Percentiles rank a stretch among this genome's conserved stretches.
These are phyloP conservation scores for Melanostoma mellinum DNA, from an alignment of 2,888 invertebrate genomes.

Conservation along the genomic window DNA sequence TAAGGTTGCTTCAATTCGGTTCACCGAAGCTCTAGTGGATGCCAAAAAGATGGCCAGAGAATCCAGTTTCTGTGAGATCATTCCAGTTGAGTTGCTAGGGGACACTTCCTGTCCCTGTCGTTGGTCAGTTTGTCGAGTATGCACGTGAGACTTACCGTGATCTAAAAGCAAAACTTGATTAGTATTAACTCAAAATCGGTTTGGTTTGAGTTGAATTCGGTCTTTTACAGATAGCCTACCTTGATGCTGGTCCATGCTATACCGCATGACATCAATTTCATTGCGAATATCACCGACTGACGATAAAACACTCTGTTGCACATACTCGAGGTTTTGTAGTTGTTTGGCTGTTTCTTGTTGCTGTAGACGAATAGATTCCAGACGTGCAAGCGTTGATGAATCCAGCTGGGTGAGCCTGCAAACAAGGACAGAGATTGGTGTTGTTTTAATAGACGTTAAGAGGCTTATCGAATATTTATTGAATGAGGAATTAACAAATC, in stretches of 20 bases:
- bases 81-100: slow-evolving; percentile 25
- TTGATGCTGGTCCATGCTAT: slow-evolving; percentile 40
- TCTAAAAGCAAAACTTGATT: slow-evolving; percentile 9
- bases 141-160: slow-evolving; percentile 15
- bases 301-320: slow-evolving; percentile 79
- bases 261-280: slow-evolving; percentile 77
- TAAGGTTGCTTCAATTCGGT: slow-evolving; percentile 66
- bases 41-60: slow-evolving; percentile 77
- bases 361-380: slow-evolving; percentile 81
- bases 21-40: slow-evolving; percentile 75
- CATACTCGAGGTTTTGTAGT: slow-evolving; percentile 81
- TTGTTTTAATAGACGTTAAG: slow-evolving; percentile 1
- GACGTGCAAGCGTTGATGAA: slow-evolving; percentile 80
- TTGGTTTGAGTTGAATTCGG: no score
- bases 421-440: neutral
- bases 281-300: slow-evolving; percentile 81
- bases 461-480: slow-evolving; percentile 9
- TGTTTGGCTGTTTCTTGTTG: slow-evolving; percentile 80
- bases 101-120: no score
- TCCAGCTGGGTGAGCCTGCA: slow-evolving; percentile 81
- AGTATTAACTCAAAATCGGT: no score
- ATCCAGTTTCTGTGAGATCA: slow-evolving; percentile 74
- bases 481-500: neutral
- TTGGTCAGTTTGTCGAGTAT: slow-evolving; percentile 20
- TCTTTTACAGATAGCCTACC: slow-evolving; percentile 10